Base-by-base conservation (phyloP, 37 sponge, comb jelly and placozoan species). In the Ephydatia muelleri region DNA sequence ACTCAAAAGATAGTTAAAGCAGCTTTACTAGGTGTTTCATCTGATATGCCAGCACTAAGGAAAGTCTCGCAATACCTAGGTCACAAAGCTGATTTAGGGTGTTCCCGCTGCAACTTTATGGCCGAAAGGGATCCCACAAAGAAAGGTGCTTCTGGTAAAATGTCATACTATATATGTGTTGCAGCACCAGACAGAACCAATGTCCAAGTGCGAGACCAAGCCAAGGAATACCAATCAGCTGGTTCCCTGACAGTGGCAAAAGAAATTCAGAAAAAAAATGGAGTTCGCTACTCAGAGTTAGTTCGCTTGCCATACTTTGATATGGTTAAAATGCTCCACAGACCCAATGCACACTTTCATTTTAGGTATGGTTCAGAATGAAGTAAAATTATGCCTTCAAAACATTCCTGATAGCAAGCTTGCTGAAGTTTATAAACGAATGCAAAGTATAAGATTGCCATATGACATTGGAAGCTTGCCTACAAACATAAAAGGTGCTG, bases 71-170 rank as follows among this genome's bases (percentile, higher is more conserved):
- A 43, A 43, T 43, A 43, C 6, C 6, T 43, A 43, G 43, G 43
- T 43, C 43, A 43, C 43, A 43, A 43, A 43, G 43, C 43, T 43
- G 43, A 43, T 43, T 43, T 43, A 43, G 43, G 43, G 43, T 43
- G 43, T 43, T 43, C 43, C 43, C 43, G 43, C 43, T 43, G 43
- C 43, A 43, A 43, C 43, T 43, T 57, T 57, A 57, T 57, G 57
- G 57, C 57, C 16, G 57, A 57, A 57, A 57, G 19, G 57, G 57
- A 57, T 57, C 57, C 1, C 57, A 57, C 57, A 71, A 31, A 34
- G 72, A 34, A 57, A 57, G 57, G 57, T 57, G 57, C 57, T 57
- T 57, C 57, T 57, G 57, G 57, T 57, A 57, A 57, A 57, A 57
- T 57, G 57, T 57, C 57, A 57, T 57, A 57, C 57, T 57, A 57